A percentile compares a stretch with the other conserved stretches of the same genome.
These are phyloP conservation scores for Burhinus oedicnemus DNA, from an alignment of 2,113 vertebrate genomes.

Conservation along the genomic window DNA sequence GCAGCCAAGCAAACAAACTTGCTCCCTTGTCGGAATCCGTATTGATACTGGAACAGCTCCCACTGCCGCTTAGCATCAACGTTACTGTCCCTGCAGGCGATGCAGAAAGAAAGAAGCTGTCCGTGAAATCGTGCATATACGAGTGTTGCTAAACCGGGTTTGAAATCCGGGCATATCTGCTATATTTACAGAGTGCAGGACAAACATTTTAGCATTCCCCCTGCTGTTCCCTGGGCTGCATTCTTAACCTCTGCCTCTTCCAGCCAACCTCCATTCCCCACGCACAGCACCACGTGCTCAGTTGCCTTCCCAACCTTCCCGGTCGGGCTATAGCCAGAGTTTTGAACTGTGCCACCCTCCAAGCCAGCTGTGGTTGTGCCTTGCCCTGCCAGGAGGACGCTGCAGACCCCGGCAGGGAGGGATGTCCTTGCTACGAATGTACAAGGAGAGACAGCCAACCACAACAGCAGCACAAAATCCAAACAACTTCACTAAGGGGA, in stretches of 20 bases:
- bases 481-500: background rate
- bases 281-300: background rate
- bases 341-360: background rate
- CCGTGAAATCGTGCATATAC: fast-evolving
- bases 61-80: background rate
- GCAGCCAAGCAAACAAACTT: slow-evolving; percentile 22
- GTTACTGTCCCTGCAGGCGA: background rate
- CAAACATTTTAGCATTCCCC: background rate
- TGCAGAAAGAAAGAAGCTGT: background rate
- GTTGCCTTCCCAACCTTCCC: background rate
- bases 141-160: background rate
- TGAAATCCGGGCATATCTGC: background rate
- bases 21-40: background rate
- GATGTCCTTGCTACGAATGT: fast-evolving
- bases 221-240: background rate
- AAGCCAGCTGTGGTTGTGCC: background rate
- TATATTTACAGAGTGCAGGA: slow-evolving; percentile 7
- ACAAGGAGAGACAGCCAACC: background rate
- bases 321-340: fast-evolving
- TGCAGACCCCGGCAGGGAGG: background rate
- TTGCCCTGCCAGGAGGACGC: background rate
- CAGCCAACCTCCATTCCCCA: background rate
- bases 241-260: background rate
- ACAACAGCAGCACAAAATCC: background rate
- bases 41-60: slow-evolving; percentile 18